phyloP scores from a whole-genome alignment of 2,113 vertebrate genomes.

The Eonycteris spelaea region DNA sequence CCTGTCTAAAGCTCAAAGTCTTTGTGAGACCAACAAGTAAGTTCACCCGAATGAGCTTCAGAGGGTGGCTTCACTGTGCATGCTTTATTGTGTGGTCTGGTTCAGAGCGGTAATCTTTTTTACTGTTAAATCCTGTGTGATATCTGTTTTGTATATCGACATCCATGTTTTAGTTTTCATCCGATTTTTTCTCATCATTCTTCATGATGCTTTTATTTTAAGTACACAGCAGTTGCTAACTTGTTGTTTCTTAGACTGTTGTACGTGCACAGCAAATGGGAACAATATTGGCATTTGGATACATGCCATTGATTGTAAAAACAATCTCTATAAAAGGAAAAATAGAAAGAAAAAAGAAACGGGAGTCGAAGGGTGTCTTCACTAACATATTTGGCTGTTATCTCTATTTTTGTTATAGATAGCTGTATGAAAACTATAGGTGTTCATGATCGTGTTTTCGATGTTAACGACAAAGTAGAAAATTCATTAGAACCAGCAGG shows the following conservation, averaged over 20 bases:
- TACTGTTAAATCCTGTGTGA: slow-evolving; percentile 79
- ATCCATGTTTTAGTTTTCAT: slow-evolving; percentile 79
- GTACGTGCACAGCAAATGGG: slow-evolving; percentile 73
- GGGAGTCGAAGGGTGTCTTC: slow-evolving; percentile 85
- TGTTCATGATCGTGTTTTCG: slow-evolving; percentile 99
- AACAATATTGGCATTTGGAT: slow-evolving; percentile 75
- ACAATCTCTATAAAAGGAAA: slow-evolving; percentile 66
- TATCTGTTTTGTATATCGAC: slow-evolving; percentile 80
- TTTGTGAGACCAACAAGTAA: slow-evolving; percentile 99
- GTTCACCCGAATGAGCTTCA: slow-evolving; percentile 78
- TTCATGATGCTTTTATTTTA: slow-evolving; percentile 84
- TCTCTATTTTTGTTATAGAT: slow-evolving; percentile 99
- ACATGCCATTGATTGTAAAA: slow-evolving; percentile 78
- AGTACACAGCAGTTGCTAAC: slow-evolving; percentile 84
- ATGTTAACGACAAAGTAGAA: slow-evolving; percentile 99
- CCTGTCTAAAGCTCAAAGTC: slow-evolving; percentile 98
- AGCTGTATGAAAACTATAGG: slow-evolving; percentile 99
- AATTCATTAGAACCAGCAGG: slow-evolving; percentile 99
- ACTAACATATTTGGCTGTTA: slow-evolving; percentile 98
- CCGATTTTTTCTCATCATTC: slow-evolving; percentile 82
- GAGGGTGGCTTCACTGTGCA: slow-evolving; percentile 71
- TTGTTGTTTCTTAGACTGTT: slow-evolving; percentile 87
- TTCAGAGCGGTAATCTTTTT: slow-evolving; percentile 73
- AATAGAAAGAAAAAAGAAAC: slow-evolving; percentile 73
- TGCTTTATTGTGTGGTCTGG: slow-evolving; percentile 79